These are phyloP conservation scores for Orthosia gothica DNA, from an alignment of 2,888 invertebrate species.

Conservation along the genomic window DNA sequence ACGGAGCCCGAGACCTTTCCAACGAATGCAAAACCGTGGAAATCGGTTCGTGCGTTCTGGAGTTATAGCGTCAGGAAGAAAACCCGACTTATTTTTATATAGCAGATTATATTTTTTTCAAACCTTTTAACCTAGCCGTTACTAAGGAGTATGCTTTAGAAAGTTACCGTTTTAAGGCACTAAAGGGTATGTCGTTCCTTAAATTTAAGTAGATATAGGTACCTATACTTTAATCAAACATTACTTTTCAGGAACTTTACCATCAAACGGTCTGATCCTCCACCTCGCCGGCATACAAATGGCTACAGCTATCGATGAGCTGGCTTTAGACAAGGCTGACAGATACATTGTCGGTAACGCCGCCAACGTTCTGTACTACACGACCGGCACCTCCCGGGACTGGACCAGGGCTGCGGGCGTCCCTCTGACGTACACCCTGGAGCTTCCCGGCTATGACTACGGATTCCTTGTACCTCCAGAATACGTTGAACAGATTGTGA, in stretches of 20 bases:
- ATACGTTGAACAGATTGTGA: constrained; percentile 91
- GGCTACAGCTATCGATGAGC: constrained; percentile 85
- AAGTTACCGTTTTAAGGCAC: no score
- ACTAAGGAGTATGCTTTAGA: no score
- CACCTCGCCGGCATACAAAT: constrained; percentile 84
- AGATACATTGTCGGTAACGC: constrained; percentile 91
- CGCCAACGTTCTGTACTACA: constrained; percentile 90
- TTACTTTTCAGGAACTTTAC: constrained; percentile 83
- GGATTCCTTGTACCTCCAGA: constrained; percentile 91
- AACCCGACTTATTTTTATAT: no score
- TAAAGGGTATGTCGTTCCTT: no score
- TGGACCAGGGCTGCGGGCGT: constrained; percentile 92
- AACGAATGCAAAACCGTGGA: no score
- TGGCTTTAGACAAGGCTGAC: constrained; percentile 83
- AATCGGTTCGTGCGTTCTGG: no score
- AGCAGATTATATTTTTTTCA: no score
- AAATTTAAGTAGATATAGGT: no score
- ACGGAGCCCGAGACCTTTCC: no score
- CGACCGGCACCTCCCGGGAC: constrained; percentile 93
- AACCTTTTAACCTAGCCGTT: no score
- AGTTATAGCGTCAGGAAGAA: no score
- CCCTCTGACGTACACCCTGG: constrained; percentile 93
- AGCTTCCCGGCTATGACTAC: constrained; percentile 92
- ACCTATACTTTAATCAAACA: background rate
- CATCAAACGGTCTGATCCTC: constrained; percentile 88